These are phyloP conservation scores for Nephrotoma appendiculata DNA, from an alignment of 2,888 invertebrate species.

Conservation along the genomic window DNA sequence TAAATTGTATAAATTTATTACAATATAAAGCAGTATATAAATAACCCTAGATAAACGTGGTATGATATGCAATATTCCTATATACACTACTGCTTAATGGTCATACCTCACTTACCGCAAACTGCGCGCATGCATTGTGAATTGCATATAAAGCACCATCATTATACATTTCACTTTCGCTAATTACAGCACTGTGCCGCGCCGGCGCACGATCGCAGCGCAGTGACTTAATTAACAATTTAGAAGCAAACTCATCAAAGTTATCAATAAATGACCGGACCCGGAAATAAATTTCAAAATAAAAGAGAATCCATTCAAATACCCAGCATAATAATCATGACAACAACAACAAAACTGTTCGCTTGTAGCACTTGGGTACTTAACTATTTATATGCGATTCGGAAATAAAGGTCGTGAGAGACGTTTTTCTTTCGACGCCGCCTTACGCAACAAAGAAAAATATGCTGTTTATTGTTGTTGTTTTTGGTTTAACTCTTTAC, in stretches of 20 bases:
- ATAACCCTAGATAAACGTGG: not conserved
- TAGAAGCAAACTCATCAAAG: not conserved
- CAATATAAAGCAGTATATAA: not conserved
- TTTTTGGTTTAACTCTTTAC: not conserved
- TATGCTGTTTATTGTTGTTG: not conserved
- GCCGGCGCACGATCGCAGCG: not conserved
- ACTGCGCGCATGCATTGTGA: not conserved
- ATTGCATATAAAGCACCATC: not conserved
- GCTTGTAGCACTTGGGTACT: too few species aligned
- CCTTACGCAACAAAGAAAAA: not conserved
- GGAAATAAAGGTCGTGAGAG: not conserved
- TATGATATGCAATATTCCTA: not conserved
- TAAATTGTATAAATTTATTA: not conserved
- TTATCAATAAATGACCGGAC: not conserved
- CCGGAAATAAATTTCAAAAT: not conserved
- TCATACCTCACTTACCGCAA: not conserved
- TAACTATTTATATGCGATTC: not conserved
- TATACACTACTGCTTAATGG: not conserved
- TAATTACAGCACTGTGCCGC: not conserved
- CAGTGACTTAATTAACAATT: not conserved
- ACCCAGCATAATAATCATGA: not conserved
- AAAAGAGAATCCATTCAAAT: not conserved
- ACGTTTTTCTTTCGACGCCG: not conserved
- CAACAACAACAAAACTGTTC: not conserved
- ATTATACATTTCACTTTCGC: not conserved